phyloP scores from a whole-genome alignment of 2,113 vertebrate species.

The Cyanoramphus novaezelandiae region DNA sequence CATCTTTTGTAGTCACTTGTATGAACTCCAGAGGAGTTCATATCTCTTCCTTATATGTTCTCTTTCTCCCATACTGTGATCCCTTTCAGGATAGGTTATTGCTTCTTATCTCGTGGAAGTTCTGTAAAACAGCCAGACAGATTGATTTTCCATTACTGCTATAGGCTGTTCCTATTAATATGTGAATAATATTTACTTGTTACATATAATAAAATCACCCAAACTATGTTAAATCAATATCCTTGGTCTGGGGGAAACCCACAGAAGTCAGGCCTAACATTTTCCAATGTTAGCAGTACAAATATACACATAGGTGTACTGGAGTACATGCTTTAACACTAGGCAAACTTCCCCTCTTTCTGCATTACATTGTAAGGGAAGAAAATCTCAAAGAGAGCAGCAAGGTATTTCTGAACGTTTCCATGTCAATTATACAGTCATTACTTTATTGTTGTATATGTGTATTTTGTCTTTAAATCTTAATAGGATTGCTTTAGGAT shows the following conservation, averaged over 20 bases:
- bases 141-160: conserved; percentile 9
- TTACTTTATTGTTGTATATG: neutral
- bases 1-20: neutral
- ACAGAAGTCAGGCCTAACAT: neutral
- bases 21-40: neutral
- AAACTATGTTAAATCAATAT: neutral
- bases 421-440: neutral
- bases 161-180: neutral
- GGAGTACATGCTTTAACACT: neutral
- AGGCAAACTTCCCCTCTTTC: neutral
- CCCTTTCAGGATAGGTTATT: neutral
- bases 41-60: neutral
- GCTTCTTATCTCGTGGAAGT: neutral
- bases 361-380: neutral
- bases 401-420: neutral
- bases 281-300: neutral
- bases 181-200: neutral
- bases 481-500: neutral
- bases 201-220: neutral
- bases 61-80: neutral
- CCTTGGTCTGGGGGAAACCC: neutral
- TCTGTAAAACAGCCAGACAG: neutral
- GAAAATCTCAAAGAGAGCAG: neutral
- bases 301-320: rapidly evolving
- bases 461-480: neutral